Evolutionary conservation across 2,797 vertebrate genomes (phyloP), one percentile per base, ranked within the genome.

Genomic region (Tragopan temminckii): DNA sequence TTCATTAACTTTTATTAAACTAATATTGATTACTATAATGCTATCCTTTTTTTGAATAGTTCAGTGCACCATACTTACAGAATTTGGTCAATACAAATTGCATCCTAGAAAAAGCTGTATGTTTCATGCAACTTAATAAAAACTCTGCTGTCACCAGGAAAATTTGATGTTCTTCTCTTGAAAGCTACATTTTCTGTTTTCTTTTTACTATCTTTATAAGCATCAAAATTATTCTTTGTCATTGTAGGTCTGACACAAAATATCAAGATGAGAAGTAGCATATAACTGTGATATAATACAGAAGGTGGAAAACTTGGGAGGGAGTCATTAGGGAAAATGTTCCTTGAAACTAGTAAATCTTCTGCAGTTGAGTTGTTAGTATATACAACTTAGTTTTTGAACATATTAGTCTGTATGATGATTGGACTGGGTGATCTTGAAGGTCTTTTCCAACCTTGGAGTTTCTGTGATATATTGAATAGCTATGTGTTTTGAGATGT

Each of bases 121-220:
- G 27, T 64, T 87, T 29, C 63, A 9, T 66, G 33, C 15, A 77
- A 7, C 43, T 58, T 50, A 14, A 7, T 38, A 36, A 43, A 75
- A 84, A 17, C 23, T 42, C 7, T 69, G 24, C 71, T 64, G 29
- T 59, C 38, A 27, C 43, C 62, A 81, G 31, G 68, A 72, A 83
- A 55, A 1, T 0, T 18, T 29, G 1, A 36, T 59, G 40, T 6
- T 52, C 2, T 21, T 40, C 23, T 63, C 7, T 2, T 57, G 53
- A 85, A 68, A 79, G 31, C 36, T 67, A 6, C 14, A 33, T 7
- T 36, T 36, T 16, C 42, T 9, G 2, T 15, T 8, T 50, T 50
- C 25, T 91, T 80, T 31, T 31, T 69, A 19, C 8, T 58, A 82
- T 25, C 20, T 83, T 57, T 75, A 14, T 31, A 64, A 76, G 33